A percentile compares a stretch with the other conserved stretches of the same genome.
Conservation (phyloP, 2,888 invertebrate species). For the Elysia crispata region DNA sequence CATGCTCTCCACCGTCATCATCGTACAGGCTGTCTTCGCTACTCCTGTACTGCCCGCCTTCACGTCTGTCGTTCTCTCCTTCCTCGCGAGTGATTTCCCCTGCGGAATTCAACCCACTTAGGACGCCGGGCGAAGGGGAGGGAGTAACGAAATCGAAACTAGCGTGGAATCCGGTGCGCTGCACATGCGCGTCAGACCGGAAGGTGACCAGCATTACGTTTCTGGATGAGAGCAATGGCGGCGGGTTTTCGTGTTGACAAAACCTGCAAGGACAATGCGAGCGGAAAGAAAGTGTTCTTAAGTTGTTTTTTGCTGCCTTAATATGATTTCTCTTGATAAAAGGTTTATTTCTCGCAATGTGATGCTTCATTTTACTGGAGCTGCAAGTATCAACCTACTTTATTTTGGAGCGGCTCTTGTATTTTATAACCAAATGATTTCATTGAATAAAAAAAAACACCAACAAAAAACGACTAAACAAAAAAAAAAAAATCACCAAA, state of each 20-base stretch:
- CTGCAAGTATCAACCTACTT: no score
- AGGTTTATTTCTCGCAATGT: no score
- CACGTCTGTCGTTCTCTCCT: background rate
- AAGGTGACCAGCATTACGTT: slow-evolving; percentile 66
- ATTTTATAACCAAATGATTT: no score
- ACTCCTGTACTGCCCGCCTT: background rate
- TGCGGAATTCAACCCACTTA: no score
- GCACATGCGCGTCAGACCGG: slow-evolving; percentile 66
- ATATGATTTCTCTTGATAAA: no score
- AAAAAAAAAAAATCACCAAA: no score
- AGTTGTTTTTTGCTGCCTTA: no score
- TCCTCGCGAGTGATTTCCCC: slow-evolving; percentile 27
- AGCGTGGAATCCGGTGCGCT: slow-evolving; percentile 72
- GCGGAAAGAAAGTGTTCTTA: background rate
- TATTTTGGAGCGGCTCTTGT: no score
- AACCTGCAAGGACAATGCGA: background rate
- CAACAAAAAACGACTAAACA: no score
- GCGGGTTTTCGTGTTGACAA: slow-evolving; percentile 25
- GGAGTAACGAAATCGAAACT: slow-evolving; percentile 63
- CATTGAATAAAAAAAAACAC: no score
- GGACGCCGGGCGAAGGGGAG: slow-evolving; percentile 48
- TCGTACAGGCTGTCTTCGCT: slow-evolving; percentile 30
- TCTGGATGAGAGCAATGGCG: slow-evolving; percentile 57
- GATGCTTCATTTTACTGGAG: no score
- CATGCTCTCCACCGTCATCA: slow-evolving; percentile 12